These are phyloP conservation scores for Mythimna impura DNA, from an alignment of 2,888 invertebrate genomes.

Conservation along the genomic window DNA sequence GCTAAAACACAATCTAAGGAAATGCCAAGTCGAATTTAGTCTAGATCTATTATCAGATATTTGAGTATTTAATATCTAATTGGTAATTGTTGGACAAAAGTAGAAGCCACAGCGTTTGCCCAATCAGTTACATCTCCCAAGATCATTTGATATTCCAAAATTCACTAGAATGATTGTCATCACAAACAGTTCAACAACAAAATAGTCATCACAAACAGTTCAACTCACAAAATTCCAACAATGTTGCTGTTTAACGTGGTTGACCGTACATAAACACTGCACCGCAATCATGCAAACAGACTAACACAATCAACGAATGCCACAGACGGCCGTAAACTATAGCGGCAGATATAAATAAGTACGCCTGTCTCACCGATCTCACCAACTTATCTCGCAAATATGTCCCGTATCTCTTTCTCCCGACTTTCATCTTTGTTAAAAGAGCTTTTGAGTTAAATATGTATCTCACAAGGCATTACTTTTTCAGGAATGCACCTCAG, in stretches of 20 bases:
- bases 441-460: conserved; percentile 53
- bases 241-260: conserved; percentile 68
- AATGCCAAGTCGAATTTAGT: conserved; percentile 41
- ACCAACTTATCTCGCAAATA: conserved; percentile 79
- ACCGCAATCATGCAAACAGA: conserved; percentile 79
- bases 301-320: conserved; percentile 82
- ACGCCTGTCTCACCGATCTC: conserved; percentile 74
- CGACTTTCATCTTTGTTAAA: conserved; percentile 70
- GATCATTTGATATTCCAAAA: too few relatives aligned
- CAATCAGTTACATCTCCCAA: too few relatives aligned
- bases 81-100: background rate
- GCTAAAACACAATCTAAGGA: conserved; percentile 32
- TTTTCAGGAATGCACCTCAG: conserved; percentile 49
- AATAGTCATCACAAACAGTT: conserved; percentile 5
- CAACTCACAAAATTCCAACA: conserved; percentile 57
- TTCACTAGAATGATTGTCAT: background rate
- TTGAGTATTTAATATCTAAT: background rate
- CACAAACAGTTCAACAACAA: conserved; percentile 8
- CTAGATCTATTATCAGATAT: conserved; percentile 20
- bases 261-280: conserved; percentile 69
- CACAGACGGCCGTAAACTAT: conserved; percentile 78
- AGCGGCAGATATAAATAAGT: conserved; percentile 82
- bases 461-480: conserved; percentile 33
- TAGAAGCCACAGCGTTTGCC: too few relatives aligned
- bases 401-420: conserved; percentile 70